Base-by-base conservation (phyloP, 2,888 invertebrate species). In the Drosophila barbarae region DNA sequence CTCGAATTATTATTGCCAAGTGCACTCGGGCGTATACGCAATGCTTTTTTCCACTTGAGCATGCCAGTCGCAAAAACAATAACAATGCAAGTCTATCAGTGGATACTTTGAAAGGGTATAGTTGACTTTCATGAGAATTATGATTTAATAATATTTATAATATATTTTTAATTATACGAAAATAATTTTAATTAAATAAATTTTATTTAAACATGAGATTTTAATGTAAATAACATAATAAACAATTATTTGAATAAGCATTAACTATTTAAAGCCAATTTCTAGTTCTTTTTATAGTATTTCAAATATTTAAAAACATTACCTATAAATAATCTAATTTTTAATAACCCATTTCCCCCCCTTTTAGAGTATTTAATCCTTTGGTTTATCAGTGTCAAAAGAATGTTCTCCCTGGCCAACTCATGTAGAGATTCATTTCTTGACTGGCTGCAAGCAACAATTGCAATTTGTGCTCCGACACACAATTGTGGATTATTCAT, bases 11-110 rank as follows among this genome's bases (percentile, higher is more conserved):
- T 84, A 85, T 83, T 84, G 72, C 69, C 72, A 63, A 71, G 76
- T 79, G 79, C 84, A 85, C 76, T 73, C 81, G 74, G 83, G 83
- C 84, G 86, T 81, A 85, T 84, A 79, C 84, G 84, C 76, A 84
- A 84, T 83, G 78, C 67, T 73, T 83, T 77, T 74, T 83, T 72
- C 78, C 81, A 80, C 81, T 83, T 70, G 66, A 83, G 72, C 78
- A 76, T 79, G 72, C 58, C 66, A 65, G 42, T 51, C 67, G 65
- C 71, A 71, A 74, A 69, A 73, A 74, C 75, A 80, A 82, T 51
- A 71, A 56, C 56, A 69, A 65, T 65, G 46, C 54, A 59, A 42
- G 54, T 59, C 61, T 65, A 53, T 66, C 52, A 30, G 30, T 44
- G 28, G 35, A 10, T 21, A n/a, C 18, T 5, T 13, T 5, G n/a